phyloP scores from a whole-genome alignment of 2,888 invertebrate species.

The Lomographa bimaculata region DNA sequence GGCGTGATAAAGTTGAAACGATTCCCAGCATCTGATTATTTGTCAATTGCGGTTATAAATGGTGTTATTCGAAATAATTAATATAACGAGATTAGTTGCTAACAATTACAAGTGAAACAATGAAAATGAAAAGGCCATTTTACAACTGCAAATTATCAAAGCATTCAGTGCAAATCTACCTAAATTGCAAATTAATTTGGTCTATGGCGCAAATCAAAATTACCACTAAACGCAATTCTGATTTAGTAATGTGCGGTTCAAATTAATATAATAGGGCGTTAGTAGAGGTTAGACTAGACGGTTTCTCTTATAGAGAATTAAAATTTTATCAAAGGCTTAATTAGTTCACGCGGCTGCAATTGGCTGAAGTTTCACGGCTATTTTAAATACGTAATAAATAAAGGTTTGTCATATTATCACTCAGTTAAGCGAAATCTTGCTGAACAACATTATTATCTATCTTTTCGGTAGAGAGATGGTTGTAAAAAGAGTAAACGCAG shows the following conservation, averaged over 20 bases:
- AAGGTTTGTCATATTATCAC: too few relatives aligned
- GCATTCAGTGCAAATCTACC: slow-evolving; percentile 27
- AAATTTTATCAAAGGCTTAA: slow-evolving; percentile 3
- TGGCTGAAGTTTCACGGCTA: too few relatives aligned
- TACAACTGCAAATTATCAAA: slow-evolving; percentile 23
- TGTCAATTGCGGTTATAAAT: neutral
- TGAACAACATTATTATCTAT: too few relatives aligned
- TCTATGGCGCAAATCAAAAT: slow-evolving; percentile 32
- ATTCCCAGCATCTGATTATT: neutral
- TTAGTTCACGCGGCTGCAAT: too few relatives aligned
- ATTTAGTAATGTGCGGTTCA: slow-evolving; percentile 29
- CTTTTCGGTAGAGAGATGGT: too few relatives aligned
- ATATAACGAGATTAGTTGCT: slow-evolving; percentile 12
- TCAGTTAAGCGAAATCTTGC: too few relatives aligned
- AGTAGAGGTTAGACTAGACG: slow-evolving; percentile 15
- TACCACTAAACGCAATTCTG: slow-evolving; percentile 34
- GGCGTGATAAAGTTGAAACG: too few relatives aligned
- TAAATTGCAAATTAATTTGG: slow-evolving; percentile 35
- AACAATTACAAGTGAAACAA: slow-evolving; percentile 7
- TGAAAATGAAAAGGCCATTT: slow-evolving; percentile 13
- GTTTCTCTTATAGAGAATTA: slow-evolving; percentile 26
- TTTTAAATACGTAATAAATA: too few relatives aligned
- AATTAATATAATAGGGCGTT: slow-evolving; percentile 27
- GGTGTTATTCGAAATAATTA: slow-evolving; percentile 6
- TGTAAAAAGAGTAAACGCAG: too few relatives aligned